Percentiles rank a stretch among this genome's conserved stretches.
Evolutionary conservation across 2,888 invertebrate genomes (phyloP).

Genomic region (Augochlorella aurata): DNA sequence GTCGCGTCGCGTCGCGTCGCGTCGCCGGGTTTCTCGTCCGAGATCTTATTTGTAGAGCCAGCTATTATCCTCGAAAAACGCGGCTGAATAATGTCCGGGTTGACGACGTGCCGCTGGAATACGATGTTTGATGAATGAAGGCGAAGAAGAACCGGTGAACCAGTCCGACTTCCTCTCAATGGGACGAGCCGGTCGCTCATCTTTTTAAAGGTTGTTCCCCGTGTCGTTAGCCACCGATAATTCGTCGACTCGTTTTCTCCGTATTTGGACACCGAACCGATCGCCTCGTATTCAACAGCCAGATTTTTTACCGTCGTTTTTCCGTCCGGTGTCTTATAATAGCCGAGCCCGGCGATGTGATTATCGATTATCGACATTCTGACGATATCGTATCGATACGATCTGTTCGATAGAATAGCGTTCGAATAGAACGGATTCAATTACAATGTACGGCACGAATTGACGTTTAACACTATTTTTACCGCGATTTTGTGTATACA

Average conservation of each 20-base stretch:
- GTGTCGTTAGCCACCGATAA: slow-evolving; percentile 59
- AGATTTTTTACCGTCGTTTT: slow-evolving; percentile 18
- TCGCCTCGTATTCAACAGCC: slow-evolving; percentile 58
- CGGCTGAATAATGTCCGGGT: slow-evolving; percentile 52
- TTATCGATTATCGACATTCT: no score
- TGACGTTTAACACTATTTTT: no score
- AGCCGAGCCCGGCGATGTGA: not conserved
- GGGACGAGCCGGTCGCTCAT: slow-evolving; percentile 66
- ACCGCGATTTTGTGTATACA: no score
- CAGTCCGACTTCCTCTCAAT: slow-evolving; percentile 69
- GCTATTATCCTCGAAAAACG: slow-evolving; percentile 62
- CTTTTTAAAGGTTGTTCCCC: slow-evolving; percentile 52
- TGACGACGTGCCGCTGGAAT: slow-evolving; percentile 52
- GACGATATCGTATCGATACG: no score
- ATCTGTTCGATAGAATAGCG: no score
- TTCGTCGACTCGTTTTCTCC: slow-evolving; percentile 64
- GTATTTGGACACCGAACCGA: slow-evolving; percentile 62
- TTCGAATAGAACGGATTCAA: no score
- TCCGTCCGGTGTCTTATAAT: slow-evolving; percentile 25
- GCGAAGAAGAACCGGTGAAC: slow-evolving; percentile 60
- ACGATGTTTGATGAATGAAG: slow-evolving; percentile 77
- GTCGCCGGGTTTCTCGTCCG: slow-evolving; percentile 52
- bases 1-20: not conserved
- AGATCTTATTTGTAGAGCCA: slow-evolving; percentile 55
- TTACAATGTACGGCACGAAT: no score